Conservation (phyloP, 2,113 vertebrate genomes). For the Haemorhous mexicanus region DNA sequence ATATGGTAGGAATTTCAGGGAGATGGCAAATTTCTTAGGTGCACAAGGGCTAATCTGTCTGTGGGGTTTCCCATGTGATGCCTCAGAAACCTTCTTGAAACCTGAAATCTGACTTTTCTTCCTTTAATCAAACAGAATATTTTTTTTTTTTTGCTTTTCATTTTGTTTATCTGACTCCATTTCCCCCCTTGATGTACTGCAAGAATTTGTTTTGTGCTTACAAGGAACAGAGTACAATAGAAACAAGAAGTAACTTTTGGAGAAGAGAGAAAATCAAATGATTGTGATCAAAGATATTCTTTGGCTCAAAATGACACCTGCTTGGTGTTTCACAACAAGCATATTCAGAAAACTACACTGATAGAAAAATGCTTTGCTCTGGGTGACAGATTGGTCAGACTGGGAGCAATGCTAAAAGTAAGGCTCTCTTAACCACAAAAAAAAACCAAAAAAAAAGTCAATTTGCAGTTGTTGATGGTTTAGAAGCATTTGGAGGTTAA, state of each 20-base stretch:
- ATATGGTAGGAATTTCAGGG: not conserved
- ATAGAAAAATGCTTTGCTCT: not conserved
- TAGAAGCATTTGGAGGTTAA: not conserved
- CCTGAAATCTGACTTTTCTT: not conserved
- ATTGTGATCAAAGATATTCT: constrained; percentile 4
- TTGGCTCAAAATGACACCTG: not conserved
- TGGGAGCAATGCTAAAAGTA: not conserved
- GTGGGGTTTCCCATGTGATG: not conserved
- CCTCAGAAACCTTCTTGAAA: not conserved
- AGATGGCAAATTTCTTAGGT: not conserved
- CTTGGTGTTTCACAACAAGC: not conserved
- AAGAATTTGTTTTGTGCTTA: not conserved
- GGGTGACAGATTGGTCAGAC: not conserved
- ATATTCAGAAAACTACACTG: not conserved
- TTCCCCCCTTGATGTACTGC: not conserved
- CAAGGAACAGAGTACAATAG: not conserved
- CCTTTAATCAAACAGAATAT: not conserved
- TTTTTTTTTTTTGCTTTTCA: not conserved
- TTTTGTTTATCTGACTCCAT: not conserved
- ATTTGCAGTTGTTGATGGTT: not conserved
- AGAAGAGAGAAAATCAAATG: not conserved
- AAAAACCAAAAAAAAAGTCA: not conserved
- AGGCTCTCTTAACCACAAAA: not conserved
- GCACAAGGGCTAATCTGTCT: not conserved
- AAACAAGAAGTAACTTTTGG: not conserved